A percentile compares a stretch with the other conserved stretches of the same genome.
phyloP scores from a whole-genome alignment of 2,113 vertebrate genomes.

The Scomber japonicus region DNA sequence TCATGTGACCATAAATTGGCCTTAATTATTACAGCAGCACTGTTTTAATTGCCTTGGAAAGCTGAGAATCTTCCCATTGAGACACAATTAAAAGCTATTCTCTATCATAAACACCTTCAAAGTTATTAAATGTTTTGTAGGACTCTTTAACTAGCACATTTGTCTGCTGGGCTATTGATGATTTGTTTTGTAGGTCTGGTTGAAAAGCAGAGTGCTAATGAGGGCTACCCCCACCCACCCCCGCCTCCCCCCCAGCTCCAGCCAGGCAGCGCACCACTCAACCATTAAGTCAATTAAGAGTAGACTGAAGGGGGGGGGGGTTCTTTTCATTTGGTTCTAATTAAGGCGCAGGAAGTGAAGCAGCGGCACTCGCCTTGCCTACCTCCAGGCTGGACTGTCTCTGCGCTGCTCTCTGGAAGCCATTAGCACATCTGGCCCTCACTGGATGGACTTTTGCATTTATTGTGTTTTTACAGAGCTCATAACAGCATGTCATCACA shows the following conservation, averaged over 20 bases:
- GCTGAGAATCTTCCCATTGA: too few relatives aligned
- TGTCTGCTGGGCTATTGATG: slow-evolving; percentile 45
- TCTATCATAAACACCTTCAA: too few relatives aligned
- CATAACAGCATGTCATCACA: slow-evolving; percentile 42
- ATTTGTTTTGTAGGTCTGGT: slow-evolving; percentile 51
- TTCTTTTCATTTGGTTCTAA: slow-evolving; percentile 78
- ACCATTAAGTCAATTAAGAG: slow-evolving; percentile 76
- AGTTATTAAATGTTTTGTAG: too few relatives aligned
- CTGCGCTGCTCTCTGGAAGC: slow-evolving; percentile 57
- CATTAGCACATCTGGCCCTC: slow-evolving; percentile 66
- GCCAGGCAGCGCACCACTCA: slow-evolving; percentile 49
- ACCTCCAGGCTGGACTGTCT: slow-evolving; percentile 46
- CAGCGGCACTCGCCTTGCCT: slow-evolving; percentile 47
- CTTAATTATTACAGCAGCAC: too few relatives aligned
- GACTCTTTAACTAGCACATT: slow-evolving; percentile 47
- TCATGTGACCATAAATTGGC: too few relatives aligned
- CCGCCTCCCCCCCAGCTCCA: slow-evolving; percentile 26
- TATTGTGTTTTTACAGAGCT: slow-evolving; percentile 53
- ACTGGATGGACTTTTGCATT: slow-evolving; percentile 44
- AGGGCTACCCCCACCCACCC: slow-evolving; percentile 6
- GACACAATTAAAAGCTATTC: too few relatives aligned
- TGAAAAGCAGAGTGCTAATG: slow-evolving; percentile 67
- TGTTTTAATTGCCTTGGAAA: too few relatives aligned
- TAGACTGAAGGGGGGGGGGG: slow-evolving; percentile 22
- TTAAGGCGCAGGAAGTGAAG: slow-evolving; percentile 77